A percentile compares a stretch with the other conserved stretches of the same genome.
Conservation (phyloP, 2,888 invertebrate species). For the Pandemis corylana region DNA sequence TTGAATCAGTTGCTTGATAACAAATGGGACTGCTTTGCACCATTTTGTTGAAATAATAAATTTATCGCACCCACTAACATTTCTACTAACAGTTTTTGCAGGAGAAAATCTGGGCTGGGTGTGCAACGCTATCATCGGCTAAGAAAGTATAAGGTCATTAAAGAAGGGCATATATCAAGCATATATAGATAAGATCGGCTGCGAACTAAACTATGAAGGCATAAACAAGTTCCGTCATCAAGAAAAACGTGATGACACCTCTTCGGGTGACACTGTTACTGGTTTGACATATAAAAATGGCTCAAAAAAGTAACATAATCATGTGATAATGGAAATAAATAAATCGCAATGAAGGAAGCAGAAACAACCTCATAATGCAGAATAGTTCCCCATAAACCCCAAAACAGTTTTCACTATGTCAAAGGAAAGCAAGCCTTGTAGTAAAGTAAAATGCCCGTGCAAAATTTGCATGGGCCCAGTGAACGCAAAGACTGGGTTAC, state of each 20-base stretch:
- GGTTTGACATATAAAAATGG: constrained; percentile 1
- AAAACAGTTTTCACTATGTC: constrained; percentile 53
- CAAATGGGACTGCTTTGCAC: too few relatives aligned
- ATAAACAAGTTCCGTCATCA: not conserved
- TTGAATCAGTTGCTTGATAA: too few relatives aligned
- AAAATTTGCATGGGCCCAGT: constrained; percentile 71
- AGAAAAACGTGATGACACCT: not conserved
- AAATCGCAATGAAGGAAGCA: constrained; percentile 3
- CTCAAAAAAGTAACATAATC: not conserved
- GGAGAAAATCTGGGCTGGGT: too few relatives aligned
- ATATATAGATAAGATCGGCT: not conserved
- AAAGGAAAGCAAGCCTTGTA: constrained; percentile 37
- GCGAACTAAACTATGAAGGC: not conserved
- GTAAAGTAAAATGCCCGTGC: constrained; percentile 68
- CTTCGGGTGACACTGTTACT: not conserved
- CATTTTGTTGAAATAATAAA: too few relatives aligned
- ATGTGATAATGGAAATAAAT: not conserved
- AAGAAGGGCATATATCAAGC: not conserved
- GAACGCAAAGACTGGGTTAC: constrained; percentile 63
- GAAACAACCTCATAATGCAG: not conserved
- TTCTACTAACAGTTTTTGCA: too few relatives aligned
- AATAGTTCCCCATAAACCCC: constrained; percentile 6
- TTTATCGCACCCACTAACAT: too few relatives aligned
- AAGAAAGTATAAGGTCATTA: not conserved
- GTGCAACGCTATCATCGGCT: not conserved